These are phyloP conservation scores for Frankliniella fusca DNA, from an alignment of 2,888 invertebrate genomes.

Conservation along the genomic window DNA sequence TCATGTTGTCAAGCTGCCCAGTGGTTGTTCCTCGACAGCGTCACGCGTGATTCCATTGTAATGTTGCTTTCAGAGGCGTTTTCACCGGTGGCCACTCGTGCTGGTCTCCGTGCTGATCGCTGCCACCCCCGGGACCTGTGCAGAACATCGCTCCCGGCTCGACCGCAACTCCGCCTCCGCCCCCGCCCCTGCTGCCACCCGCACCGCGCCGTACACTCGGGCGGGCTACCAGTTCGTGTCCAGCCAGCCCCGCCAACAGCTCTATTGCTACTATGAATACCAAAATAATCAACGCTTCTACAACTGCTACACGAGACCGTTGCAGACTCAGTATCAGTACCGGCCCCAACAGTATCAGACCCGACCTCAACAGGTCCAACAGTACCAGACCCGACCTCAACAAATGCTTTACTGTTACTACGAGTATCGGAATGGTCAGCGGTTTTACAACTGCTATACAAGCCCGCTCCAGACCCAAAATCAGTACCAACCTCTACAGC, in stretches of 20 bases:
- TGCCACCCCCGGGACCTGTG: not conserved
- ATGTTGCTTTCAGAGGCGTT: not conserved
- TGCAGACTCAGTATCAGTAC: not conserved
- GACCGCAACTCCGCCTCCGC: not conserved
- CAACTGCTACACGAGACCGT: not conserved
- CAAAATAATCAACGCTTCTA: not conserved
- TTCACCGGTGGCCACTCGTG: not conserved
- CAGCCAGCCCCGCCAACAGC: not conserved
- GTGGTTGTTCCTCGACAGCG: not conserved
- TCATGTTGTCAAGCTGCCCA: not conserved
- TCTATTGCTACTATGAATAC: not conserved
- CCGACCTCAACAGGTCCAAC: not conserved
- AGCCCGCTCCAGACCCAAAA: not conserved
- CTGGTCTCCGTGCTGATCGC: not conserved
- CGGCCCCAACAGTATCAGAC: not conserved
- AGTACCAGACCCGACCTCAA: not conserved
- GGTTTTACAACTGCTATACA: not conserved
- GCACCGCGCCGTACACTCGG: not conserved
- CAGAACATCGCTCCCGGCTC: not conserved
- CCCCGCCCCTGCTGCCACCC: constrained; percentile 36
- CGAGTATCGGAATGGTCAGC: not conserved
- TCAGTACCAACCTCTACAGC: not conserved
- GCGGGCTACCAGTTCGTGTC: not conserved
- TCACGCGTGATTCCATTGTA: not conserved
- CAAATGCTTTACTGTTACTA: not conserved